Conservation (phyloP, 2,797 vertebrate genomes). For the Siniperca scherzeri region DNA sequence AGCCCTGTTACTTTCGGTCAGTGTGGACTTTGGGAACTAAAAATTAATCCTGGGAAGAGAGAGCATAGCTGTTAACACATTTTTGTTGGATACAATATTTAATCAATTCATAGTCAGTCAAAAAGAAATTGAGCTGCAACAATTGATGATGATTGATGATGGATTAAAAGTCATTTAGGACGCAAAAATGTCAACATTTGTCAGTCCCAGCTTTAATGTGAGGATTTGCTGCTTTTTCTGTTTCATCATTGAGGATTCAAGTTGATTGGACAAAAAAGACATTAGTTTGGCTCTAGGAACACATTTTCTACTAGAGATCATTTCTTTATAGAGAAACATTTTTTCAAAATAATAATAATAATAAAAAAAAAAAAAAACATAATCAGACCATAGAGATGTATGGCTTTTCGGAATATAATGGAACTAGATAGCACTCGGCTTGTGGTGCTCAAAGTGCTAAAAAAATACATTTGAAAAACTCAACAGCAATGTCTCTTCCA, state of each 20-base stretch:
- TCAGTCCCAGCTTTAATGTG: background rate
- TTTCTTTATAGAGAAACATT: no score
- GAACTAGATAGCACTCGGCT: no score
- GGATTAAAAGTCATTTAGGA: background rate
- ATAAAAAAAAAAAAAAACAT: background rate
- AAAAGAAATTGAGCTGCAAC: background rate
- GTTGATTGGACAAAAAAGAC: background rate
- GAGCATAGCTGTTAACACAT: background rate
- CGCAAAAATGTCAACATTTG: background rate
- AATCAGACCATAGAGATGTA: no score
- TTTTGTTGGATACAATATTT: background rate
- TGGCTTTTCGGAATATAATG: no score
- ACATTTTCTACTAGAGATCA: background rate
- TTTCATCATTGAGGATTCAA: background rate
- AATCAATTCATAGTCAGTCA: background rate
- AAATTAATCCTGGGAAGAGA: background rate
- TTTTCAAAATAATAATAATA: background rate
- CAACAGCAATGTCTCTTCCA: no score
- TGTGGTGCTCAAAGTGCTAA: no score
- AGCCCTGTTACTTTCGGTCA: background rate
- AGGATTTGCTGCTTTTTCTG: background rate
- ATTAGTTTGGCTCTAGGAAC: background rate
- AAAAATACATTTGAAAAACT: no score
- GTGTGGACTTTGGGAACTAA: slow-evolving; percentile 3
- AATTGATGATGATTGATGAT: background rate